Evolutionary conservation across 64 coral and sea anemone genomes (phyloP).

Genomic region (Exaiptasia diaphana): DNA sequence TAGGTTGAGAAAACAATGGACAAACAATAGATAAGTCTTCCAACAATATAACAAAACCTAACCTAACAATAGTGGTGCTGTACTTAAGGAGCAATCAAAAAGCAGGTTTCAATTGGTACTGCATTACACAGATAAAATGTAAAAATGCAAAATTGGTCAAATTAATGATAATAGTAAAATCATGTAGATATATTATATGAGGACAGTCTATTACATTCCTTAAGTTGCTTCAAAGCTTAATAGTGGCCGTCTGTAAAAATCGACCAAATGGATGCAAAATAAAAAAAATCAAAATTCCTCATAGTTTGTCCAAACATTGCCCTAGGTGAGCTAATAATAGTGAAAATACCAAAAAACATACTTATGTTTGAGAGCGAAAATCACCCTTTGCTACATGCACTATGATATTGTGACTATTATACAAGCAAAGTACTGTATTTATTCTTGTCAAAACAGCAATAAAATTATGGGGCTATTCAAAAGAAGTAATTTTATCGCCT

Average conservation of each 20-base stretch:
- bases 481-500: neutral
- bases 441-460: constrained; percentile 2
- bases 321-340: constrained; percentile 10
- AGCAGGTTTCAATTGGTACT: too few species aligned
- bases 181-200: constrained; percentile 27
- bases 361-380: constrained; percentile 36
- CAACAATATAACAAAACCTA: too few species aligned
- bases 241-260: neutral
- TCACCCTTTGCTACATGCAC: constrained; percentile 31
- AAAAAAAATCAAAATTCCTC: neutral
- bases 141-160: too few species aligned
- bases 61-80: too few species aligned
- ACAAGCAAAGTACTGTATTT: constrained; percentile 34
- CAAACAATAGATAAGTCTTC: too few species aligned
- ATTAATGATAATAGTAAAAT: constrained; percentile 14
- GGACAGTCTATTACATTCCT: too few species aligned
- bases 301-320: neutral
- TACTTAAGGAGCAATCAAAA: too few species aligned
- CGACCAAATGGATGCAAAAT: constrained; percentile 4
- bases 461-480: neutral
- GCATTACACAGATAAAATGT: too few species aligned
- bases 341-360: constrained; percentile 31
- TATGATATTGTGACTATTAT: constrained; percentile 4
- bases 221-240: too few species aligned
- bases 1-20: too few species aligned